Base-by-base conservation (phyloP, 1,140 invertebrate genomes). In the Polyergus mexicanus region DNA sequence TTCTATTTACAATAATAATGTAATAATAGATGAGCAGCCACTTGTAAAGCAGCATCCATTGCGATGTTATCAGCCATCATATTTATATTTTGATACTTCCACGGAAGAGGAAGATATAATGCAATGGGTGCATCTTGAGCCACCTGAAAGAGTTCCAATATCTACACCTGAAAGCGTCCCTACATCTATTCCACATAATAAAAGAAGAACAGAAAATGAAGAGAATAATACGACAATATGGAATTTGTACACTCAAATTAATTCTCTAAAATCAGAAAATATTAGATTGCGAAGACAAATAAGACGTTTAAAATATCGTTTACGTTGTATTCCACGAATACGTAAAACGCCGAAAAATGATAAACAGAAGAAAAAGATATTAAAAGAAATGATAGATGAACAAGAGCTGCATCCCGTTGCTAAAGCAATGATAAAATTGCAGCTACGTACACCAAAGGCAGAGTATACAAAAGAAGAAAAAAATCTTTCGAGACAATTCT, bases 401-500 rank as follows among this genome's bases (percentile, higher is more conserved):
- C 44, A 71, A 71, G n/a, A 32, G 32, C 13, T 71, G 11, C 68
- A 71, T 54, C 68, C 68, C 8, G 47, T 71, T 8, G 68, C 47
- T 2, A 44, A 71, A 71, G 25, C 68, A 19, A 71, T 54, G 68
- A 54, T 71, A 71, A 32, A 32, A 3, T 32, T 32, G 3, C 32
- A 32, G 32, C 32, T 32, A 32, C 32, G 3, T 32, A 32, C 32
- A 32, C 32, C 32, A 32, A 2, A 32, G 1, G 32, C 3, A 32
- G 3, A 32, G 3, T 32, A 32, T 1, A 32, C 3, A 3, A 32
- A 32, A 32, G 32, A 32, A 32, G 32, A 32, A 32, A 32, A 32
- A 32, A 32, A 32, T 28, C 32, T 32, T 32, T 32, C 32, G 32
- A 32, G 32, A 32, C 32, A 32, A 32, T 3, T 32, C 32, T 32